phyloP scores from a whole-genome alignment of 2,888 invertebrate species.

The Conchocele bisecta region DNA sequence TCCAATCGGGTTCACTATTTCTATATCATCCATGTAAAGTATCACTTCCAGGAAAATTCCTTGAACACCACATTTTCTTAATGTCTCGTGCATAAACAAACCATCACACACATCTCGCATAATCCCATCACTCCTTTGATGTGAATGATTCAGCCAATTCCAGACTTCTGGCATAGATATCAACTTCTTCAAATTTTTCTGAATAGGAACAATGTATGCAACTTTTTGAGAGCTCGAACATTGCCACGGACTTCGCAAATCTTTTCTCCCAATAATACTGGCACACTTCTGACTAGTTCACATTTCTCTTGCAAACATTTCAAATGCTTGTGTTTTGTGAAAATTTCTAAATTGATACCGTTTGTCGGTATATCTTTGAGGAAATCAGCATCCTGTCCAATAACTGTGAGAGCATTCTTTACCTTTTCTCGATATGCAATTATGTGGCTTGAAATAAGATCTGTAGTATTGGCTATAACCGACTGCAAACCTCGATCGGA shows the following conservation, averaged over 20 bases:
- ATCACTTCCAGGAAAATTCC: background rate
- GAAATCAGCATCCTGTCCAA: constrained; percentile 8
- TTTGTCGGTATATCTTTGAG: background rate
- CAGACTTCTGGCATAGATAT: too few relatives aligned
- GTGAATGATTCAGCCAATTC: too few relatives aligned
- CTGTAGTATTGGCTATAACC: background rate
- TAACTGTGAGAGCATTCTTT: background rate
- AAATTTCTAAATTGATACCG: background rate
- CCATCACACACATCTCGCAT: constrained; percentile 14
- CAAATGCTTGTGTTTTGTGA: too few relatives aligned
- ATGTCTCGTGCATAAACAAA: background rate
- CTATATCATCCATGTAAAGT: too few relatives aligned
- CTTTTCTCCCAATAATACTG: too few relatives aligned
- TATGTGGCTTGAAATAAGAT: constrained; percentile 2
- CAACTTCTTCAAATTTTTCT: constrained; percentile 8
- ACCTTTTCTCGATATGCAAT: background rate
- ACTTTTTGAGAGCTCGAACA: background rate
- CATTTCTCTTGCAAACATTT: constrained; percentile 15
- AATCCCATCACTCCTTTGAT: constrained; percentile 13
- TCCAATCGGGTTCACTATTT: too few relatives aligned
- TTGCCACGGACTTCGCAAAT: background rate
- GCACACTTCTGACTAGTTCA: constrained; percentile 6
- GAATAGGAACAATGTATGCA: constrained; percentile 8
- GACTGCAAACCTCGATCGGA: constrained; percentile 2
- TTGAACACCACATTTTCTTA: background rate